These are phyloP conservation scores for Malurus elegans DNA, from an alignment of 2,113 vertebrate species.

Conservation along the genomic window DNA sequence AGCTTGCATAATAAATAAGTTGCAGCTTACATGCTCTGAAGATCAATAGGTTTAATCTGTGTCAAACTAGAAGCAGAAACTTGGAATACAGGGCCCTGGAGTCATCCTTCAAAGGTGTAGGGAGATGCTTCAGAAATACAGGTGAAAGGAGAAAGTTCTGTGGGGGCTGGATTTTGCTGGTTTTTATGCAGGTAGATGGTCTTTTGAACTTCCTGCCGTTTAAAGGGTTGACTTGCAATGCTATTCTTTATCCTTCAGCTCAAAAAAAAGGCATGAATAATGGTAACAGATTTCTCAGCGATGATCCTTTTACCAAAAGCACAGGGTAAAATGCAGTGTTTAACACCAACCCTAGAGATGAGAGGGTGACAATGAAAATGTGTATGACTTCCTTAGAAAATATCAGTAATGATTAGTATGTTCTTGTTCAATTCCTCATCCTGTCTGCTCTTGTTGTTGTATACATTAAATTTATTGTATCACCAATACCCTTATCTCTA, in stretches of 20 bases:
- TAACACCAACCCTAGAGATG: background rate
- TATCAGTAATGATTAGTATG: background rate
- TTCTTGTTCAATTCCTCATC: background rate
- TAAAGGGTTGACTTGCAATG: background rate
- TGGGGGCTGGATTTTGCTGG: background rate
- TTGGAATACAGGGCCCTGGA: background rate
- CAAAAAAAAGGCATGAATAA: background rate
- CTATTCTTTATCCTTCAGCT: background rate
- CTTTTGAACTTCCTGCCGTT: background rate
- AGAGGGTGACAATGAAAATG: background rate
- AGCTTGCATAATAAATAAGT: constrained; percentile 60
- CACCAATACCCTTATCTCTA: background rate
- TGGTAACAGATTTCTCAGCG: background rate
- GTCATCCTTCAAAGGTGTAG: background rate
- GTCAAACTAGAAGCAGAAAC: background rate
- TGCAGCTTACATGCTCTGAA: constrained; percentile 29
- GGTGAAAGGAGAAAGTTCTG: background rate
- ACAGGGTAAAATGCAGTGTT: background rate
- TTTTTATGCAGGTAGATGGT: background rate
- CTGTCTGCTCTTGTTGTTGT: background rate
- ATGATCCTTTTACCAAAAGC: background rate
- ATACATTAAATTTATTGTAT: background rate
- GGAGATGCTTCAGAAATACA: background rate
- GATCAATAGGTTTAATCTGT: constrained; percentile 57
- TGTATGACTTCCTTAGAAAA: background rate